Evolutionary conservation across 2,888 invertebrate genomes (phyloP), one percentile per base, ranked within the genome.

Genomic region (Drosophila mulleri): DNA sequence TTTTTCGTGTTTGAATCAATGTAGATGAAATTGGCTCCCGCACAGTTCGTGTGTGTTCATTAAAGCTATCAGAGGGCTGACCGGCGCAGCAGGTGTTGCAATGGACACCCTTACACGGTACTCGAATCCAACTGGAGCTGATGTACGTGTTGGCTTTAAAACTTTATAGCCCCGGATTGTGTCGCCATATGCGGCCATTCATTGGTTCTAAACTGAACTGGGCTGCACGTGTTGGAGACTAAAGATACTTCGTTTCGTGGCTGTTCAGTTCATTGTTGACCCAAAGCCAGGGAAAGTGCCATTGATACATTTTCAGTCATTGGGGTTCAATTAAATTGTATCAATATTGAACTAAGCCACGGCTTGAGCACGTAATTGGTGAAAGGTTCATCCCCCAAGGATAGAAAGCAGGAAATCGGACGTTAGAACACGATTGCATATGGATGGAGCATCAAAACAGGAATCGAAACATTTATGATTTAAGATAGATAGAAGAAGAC

Each of bases 241-340:
- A 50, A 50, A 44, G 48, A 59, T 54, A 48, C 54, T 41, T 18
- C 18, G 23, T 41, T 61, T 45, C 62, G 50, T 70, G 67, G 80
- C 67, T 89, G 88, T 88, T 89, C 83, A 88, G 66, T 89, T 89
- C 39, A 69, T 72, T 77, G 89, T 85, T 82, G 75, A 84, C 85
- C 80, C 75, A 62, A 45, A 60, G 70, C 48, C 67, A 44, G 63
- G 58, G 58, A 16, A 41, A 61, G 71, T 72, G 69, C 71, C 67
- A 84, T 87, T 79, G 89, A 83, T 76, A 82, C 58, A 41, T 69
- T 66, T 58, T 50, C 80, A 68, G 56, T 67, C 72, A 65, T 75
- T 78, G 84, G 80, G 79, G 79, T 81, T 88, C 84, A 90, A 90
- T 90, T 90, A 90, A 90, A 81, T 80, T 83, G 79, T 76, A 78